These are phyloP conservation scores for Spatula clypeata DNA, from an alignment of 2,797 vertebrate genomes.

Conservation along the genomic window DNA sequence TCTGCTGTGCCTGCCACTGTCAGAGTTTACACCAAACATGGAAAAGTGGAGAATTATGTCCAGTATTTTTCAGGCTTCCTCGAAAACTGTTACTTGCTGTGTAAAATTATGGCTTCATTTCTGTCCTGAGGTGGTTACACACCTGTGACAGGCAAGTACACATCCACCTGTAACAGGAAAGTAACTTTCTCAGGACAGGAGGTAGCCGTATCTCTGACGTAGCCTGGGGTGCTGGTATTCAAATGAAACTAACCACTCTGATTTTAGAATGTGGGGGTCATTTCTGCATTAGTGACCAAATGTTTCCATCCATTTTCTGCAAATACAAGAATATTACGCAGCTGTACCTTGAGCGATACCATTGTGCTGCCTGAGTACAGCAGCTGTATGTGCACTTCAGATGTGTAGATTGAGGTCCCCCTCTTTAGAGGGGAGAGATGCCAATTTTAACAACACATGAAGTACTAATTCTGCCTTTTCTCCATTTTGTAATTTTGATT, in stretches of 20 bases:
- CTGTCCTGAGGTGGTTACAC: background rate
- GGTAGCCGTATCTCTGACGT: background rate
- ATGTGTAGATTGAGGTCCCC: background rate
- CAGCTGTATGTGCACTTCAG: background rate
- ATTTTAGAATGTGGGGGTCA: background rate
- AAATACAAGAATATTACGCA: background rate
- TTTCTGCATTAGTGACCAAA: background rate
- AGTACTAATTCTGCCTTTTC: background rate
- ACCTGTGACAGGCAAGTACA: background rate
- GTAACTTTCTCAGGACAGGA: background rate
- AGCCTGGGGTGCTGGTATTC: background rate
- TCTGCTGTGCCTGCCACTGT: background rate
- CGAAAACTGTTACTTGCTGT: background rate
- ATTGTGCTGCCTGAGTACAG: background rate
- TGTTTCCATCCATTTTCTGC: background rate
- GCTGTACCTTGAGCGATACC: background rate
- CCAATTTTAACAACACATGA: background rate
- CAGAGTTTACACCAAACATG: background rate
- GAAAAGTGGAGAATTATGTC: background rate
- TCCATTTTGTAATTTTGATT: background rate
- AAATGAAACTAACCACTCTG: fast-evolving
- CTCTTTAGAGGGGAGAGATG: background rate
- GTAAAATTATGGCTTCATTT: background rate
- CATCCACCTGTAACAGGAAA: background rate
- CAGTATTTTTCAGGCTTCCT: background rate